phyloP scores from a whole-genome alignment of 2,888 invertebrate genomes.

The Unio pictorum region DNA sequence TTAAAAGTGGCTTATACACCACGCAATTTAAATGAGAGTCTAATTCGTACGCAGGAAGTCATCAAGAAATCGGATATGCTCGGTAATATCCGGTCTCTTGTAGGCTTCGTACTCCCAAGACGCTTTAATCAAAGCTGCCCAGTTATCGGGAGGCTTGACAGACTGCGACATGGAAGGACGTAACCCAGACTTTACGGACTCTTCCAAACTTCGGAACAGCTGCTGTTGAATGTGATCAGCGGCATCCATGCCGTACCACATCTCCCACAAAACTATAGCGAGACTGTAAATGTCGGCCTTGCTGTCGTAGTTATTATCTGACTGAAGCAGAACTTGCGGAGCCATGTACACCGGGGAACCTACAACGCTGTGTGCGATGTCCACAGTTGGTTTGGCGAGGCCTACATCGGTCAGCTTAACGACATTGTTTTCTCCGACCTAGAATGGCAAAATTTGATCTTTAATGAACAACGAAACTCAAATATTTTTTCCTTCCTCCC shows the following conservation, averaged over 20 bases:
- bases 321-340: constrained; percentile 59
- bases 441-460: background rate
- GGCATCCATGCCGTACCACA: constrained; percentile 60
- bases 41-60: constrained; percentile 8
- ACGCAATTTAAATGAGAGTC: too few relatives aligned
- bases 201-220: constrained; percentile 40
- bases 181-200: constrained; percentile 43
- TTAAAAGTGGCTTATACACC: too few relatives aligned
- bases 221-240: constrained; percentile 50
- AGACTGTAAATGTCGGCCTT: constrained; percentile 46
- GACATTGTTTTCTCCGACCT: constrained; percentile 27
- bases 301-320: constrained; percentile 31
- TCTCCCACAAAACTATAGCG: constrained; percentile 57
- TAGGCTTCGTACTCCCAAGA: constrained; percentile 47
- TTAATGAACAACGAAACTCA: too few relatives aligned
- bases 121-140: constrained; percentile 35
- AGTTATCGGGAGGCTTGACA: constrained; percentile 42
- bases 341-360: constrained; percentile 64
- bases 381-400: constrained; percentile 50
- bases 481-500: too few relatives aligned
- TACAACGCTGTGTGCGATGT: constrained; percentile 53
- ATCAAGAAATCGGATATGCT: constrained; percentile 22
- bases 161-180: constrained; percentile 48
- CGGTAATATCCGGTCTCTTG: constrained; percentile 29
- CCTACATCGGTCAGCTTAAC: constrained; percentile 65